Evolutionary conservation across 2,797 vertebrate species (phyloP).

Genomic region (Gila robusta): DNA sequence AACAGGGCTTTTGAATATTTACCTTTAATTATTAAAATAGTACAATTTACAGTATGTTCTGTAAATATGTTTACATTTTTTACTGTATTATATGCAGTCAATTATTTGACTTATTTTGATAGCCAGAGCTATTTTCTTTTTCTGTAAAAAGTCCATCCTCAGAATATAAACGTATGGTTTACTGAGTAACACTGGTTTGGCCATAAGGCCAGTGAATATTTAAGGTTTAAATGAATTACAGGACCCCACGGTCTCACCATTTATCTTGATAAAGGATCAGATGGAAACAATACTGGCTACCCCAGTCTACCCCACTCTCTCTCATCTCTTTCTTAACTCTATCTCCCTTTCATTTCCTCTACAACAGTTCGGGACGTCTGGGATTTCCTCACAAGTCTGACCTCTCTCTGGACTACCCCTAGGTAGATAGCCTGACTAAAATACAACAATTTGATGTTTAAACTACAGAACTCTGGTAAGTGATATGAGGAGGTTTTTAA

Average conservation of each 20-base stretch:
- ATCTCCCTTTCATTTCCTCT: constrained; percentile 4
- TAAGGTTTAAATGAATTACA: constrained; percentile 34
- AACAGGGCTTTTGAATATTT: too few species aligned
- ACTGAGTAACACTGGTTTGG: not conserved
- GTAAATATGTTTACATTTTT: too few species aligned
- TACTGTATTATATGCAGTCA: too few species aligned
- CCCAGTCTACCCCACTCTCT: not conserved
- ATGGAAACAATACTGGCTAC: not conserved
- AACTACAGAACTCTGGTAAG: not conserved
- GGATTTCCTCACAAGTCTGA: constrained; percentile 13
- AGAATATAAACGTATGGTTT: not conserved
- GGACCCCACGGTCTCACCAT: not conserved
- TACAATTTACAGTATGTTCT: too few species aligned
- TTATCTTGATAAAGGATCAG: constrained; percentile 30
- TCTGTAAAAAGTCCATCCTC: too few species aligned
- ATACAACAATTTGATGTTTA: constrained; percentile 1
- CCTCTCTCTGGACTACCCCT: not conserved
- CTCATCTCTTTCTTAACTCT: constrained; percentile 2
- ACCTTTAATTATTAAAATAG: too few species aligned
- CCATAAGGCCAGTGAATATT: not conserved
- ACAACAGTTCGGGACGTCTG: not conserved
- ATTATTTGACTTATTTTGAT: too few species aligned
- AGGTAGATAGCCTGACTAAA: not conserved
- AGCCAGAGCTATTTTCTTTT: too few species aligned
- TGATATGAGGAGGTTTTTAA: too few species aligned